These are phyloP conservation scores for Pterostichus niger DNA, from an alignment of 2,888 invertebrate genomes.

Conservation along the genomic window DNA sequence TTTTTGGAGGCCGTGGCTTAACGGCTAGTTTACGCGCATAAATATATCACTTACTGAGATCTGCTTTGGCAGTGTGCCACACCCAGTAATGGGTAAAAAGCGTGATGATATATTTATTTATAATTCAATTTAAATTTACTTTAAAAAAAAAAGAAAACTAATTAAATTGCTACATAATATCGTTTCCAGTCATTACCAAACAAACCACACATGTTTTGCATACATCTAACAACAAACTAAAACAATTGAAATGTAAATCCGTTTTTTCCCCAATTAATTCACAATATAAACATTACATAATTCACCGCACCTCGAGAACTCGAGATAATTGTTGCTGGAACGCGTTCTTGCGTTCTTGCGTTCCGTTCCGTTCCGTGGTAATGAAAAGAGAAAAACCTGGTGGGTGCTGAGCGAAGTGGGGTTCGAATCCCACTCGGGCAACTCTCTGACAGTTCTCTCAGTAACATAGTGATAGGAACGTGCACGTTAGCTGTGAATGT, in stretches of 20 bases:
- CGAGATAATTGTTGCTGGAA: neutral
- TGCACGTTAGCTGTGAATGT: neutral
- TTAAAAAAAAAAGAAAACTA: too few species aligned
- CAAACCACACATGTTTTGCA: too few species aligned
- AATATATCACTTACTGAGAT: too few species aligned
- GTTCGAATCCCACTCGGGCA: constrained; percentile 45
- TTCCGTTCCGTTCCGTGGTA: constrained; percentile 24
- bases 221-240: neutral
- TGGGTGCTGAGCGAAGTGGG: constrained; percentile 16
- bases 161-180: too few species aligned
- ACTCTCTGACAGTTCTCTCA: neutral
- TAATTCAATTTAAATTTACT: too few species aligned
- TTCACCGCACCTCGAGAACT: neutral
- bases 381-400: constrained; percentile 39
- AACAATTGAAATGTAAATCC: constrained; percentile 6
- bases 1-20: too few species aligned
- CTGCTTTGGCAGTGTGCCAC: too few species aligned
- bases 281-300: constrained; percentile 53
- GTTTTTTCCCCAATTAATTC: constrained; percentile 40
- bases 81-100: too few species aligned
- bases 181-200: too few species aligned
- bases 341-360: constrained; percentile 20
- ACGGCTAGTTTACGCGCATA: too few species aligned
- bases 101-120: too few species aligned
- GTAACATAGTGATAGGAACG: too few species aligned